Percentiles rank a stretch among this genome's conserved stretches.
Evolutionary conservation across 2,888 invertebrate genomes (phyloP).

Genomic region (Drosophila planitibia): DNA sequence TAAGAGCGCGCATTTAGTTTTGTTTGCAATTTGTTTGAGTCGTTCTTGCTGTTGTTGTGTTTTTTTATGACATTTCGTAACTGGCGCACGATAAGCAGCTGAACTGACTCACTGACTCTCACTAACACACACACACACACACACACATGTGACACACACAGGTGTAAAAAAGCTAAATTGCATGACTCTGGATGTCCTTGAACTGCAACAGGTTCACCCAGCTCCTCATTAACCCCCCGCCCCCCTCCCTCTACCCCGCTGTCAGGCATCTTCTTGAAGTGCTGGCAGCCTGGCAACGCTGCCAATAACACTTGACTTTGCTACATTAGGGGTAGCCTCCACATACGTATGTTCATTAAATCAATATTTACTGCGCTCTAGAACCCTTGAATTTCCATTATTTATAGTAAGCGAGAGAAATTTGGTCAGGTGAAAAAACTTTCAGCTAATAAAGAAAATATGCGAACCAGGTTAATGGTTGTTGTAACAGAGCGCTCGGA

Average conservation of each 20-base stretch:
- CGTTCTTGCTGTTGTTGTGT: conserved; percentile 11
- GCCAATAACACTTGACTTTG: conserved; percentile 13
- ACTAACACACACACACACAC: conserved; percentile 5
- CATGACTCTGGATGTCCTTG: conserved; percentile 46
- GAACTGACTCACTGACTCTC: conserved; percentile 40
- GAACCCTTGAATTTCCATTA: conserved; percentile 24
- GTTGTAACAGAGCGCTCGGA: background rate
- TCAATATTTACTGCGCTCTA: conserved; percentile 25
- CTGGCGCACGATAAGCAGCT: conserved; percentile 40
- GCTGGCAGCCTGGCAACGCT: conserved; percentile 28
- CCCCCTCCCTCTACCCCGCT: too few species aligned
- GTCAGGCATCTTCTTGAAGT: conserved; percentile 4
- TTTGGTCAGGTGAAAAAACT: background rate
- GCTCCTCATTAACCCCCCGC: background rate
- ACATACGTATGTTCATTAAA: conserved; percentile 8
- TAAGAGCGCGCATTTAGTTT: conserved; percentile 29
- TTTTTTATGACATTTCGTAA: conserved; percentile 44
- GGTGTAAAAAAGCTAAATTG: conserved; percentile 17
- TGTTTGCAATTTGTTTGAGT: conserved; percentile 25
- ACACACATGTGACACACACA: background rate
- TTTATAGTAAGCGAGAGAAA: background rate
- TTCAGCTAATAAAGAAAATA: conserved; percentile 2
- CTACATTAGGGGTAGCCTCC: background rate
- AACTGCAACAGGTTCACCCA: conserved; percentile 52
- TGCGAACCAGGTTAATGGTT: conserved; percentile 5